Evolutionary conservation across 2,113 vertebrate genomes (phyloP).

Genomic region (Ameiurus melas): DNA sequence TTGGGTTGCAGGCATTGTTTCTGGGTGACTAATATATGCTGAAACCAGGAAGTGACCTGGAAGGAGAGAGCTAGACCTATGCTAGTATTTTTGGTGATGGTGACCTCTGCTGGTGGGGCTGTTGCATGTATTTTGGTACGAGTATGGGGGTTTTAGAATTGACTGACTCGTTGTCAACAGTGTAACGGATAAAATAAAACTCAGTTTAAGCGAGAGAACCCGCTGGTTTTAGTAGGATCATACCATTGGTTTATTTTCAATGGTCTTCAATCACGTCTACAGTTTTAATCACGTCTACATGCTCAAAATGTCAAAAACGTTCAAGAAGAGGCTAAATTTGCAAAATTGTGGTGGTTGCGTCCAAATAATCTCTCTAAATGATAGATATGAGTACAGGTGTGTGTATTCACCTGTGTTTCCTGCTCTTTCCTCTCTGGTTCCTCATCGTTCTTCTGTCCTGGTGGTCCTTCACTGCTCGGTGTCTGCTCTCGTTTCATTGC

Average conservation of each 20-base stretch:
- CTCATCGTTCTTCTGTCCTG: neutral
- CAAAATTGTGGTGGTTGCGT: neutral
- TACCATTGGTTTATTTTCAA: no score
- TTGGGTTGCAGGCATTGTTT: neutral
- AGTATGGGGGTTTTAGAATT: no score
- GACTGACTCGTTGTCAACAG: no score
- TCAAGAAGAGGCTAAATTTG: no score
- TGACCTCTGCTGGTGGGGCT: neutral
- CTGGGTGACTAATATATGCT: neutral
- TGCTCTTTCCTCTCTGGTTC: neutral
- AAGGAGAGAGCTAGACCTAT: neutral
- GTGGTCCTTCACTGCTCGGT: neutral
- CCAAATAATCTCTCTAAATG: neutral
- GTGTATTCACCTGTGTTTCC: neutral
- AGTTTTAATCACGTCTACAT: no score
- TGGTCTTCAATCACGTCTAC: no score
- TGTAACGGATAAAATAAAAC: no score
- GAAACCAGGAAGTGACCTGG: neutral
- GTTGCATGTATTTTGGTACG: no score
- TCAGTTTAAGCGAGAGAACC: no score
- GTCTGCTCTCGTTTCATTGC: neutral
- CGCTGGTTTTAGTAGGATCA: no score
- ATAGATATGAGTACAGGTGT: neutral
- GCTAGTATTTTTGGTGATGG: neutral
- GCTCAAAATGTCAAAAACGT: no score